Conservation (phyloP, 1,140 invertebrate species). For the Leptonema lineaticorne region DNA sequence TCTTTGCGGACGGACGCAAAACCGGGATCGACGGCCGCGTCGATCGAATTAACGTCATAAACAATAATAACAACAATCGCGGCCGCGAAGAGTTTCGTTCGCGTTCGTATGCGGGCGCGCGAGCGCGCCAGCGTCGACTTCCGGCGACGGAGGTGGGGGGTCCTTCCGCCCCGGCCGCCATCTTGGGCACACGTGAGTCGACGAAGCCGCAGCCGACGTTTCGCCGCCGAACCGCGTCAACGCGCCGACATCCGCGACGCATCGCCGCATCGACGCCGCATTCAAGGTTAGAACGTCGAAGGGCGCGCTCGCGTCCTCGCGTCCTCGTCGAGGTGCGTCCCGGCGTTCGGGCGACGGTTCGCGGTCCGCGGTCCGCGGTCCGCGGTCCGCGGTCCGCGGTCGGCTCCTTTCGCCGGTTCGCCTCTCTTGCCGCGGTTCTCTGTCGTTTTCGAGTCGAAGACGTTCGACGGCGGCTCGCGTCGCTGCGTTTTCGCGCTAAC, state of each 20-base stretch:
- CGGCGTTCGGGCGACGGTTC: neutral
- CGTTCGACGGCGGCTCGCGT: too few relatives aligned
- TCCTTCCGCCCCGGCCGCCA: constrained; percentile 24
- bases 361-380: neutral
- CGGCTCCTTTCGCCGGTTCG: neutral
- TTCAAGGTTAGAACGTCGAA: neutral
- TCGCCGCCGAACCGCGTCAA: neutral
- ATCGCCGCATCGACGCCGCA: neutral
- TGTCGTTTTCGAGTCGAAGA: too few relatives aligned
- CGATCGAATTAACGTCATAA: neutral
- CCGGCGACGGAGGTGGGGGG: neutral
- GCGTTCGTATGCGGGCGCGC: neutral
- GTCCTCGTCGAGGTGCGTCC: neutral
- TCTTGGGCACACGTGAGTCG: constrained; percentile 29
- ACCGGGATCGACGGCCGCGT: neutral
- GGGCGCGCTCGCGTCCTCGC: neutral
- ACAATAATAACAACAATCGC: too few relatives aligned
- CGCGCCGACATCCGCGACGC: neutral
- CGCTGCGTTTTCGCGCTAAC: neutral
- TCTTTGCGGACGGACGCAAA: neutral
- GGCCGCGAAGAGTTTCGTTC: neutral
- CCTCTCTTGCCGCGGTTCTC: neutral
- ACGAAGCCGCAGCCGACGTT: neutral
- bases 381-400: neutral
- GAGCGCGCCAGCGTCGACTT: neutral